phyloP scores from a whole-genome alignment of 2,888 invertebrate species.

The Aquatica leii region DNA sequence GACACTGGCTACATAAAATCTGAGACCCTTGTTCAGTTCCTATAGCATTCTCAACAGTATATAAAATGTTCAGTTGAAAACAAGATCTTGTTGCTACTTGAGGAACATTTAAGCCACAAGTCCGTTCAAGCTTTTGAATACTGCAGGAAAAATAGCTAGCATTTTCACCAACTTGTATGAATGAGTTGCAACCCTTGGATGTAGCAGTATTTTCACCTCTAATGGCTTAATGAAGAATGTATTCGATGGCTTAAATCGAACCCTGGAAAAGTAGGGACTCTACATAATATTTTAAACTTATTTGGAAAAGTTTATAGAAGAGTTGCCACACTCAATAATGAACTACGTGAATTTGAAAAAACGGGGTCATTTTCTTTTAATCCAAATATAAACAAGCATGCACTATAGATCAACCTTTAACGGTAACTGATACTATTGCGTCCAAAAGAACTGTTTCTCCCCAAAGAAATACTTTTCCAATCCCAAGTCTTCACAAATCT shows the following conservation, averaged over 20 bases:
- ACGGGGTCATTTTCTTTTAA: too few relatives aligned
- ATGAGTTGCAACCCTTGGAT: not conserved
- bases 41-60: not conserved
- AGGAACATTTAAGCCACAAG: not conserved
- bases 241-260: conserved; percentile 1
- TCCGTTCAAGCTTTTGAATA: not conserved
- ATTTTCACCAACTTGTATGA: not conserved
- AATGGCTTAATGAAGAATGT: conserved; percentile 1
- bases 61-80: not conserved
- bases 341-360: too few relatives aligned
- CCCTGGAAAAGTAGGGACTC: not conserved
- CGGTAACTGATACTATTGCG: too few relatives aligned
- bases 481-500: too few relatives aligned
- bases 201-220: not conserved
- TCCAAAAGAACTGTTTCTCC: too few relatives aligned
- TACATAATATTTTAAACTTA: not conserved
- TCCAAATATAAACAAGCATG: too few relatives aligned
- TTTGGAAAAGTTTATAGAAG: conserved; percentile 9
- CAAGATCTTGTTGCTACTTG: not conserved
- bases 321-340: too few relatives aligned
- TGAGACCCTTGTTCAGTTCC: not conserved
- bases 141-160: not conserved
- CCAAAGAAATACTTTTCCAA: too few relatives aligned
- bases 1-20: not conserved
- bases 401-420: too few relatives aligned